These are phyloP conservation scores for Apodemia zela DNA, from an alignment of 2,888 invertebrate genomes.

Conservation along the genomic window DNA sequence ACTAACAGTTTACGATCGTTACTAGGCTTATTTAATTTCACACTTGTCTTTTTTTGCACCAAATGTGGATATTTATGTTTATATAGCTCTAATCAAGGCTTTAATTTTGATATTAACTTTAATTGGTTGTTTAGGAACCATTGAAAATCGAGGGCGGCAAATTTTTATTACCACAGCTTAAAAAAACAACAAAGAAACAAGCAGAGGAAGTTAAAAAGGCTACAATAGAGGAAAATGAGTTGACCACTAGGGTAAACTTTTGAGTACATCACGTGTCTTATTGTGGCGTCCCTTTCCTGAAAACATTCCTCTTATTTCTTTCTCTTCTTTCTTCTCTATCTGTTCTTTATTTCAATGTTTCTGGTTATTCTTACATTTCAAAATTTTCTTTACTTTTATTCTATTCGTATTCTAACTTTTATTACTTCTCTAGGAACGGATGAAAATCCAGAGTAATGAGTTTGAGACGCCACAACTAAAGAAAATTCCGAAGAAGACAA, in stretches of 20 bases:
- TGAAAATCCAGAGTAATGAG: conserved; percentile 16
- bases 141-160: conserved; percentile 68
- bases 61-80: conserved; percentile 47
- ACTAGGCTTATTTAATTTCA: conserved; percentile 51
- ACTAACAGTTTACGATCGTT: conserved; percentile 5
- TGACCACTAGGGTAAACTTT: conserved; percentile 57
- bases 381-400: conserved; percentile 8
- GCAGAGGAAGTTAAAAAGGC: conserved; percentile 62
- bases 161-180: conserved; percentile 72
- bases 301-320: not conserved
- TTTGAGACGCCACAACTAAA: conserved; percentile 22
- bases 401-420: conserved; percentile 12
- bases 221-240: conserved; percentile 43
- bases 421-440: conserved; percentile 21
- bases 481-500: conserved; percentile 20
- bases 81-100: conserved; percentile 46
- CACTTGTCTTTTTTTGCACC: conserved; percentile 39
- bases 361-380: conserved; percentile 12
- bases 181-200: conserved; percentile 68
- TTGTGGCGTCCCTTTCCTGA: conserved; percentile 29
- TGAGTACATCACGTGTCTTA: conserved; percentile 26
- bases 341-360: conserved; percentile 16
- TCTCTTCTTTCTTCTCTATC: conserved; percentile 8
- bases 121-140: conserved; percentile 68
- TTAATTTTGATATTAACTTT: conserved; percentile 48